Conservation (phyloP, 2,113 vertebrate species). For the Muscicapa adusta region DNA sequence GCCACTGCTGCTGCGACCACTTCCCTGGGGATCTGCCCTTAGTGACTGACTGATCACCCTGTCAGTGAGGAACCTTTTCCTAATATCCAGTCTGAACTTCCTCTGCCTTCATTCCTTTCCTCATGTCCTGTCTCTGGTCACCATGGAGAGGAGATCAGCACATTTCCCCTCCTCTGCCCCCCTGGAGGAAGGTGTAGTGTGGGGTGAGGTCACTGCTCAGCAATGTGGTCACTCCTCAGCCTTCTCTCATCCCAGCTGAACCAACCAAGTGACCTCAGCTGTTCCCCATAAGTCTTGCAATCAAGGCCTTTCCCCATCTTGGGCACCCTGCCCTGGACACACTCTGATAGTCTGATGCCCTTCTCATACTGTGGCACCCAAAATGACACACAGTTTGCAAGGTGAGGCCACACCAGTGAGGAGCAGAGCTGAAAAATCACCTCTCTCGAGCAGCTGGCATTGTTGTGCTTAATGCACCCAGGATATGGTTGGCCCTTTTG, state of each 20-base stretch:
- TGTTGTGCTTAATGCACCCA: not conserved
- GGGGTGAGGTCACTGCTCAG: not conserved
- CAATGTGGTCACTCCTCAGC: no score
- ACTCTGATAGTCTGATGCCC: not conserved
- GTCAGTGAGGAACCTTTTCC: not conserved
- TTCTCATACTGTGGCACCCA: not conserved
- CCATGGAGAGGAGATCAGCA: not conserved
- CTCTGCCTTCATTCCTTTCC: not conserved
- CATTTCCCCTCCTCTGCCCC: rapidly evolving
- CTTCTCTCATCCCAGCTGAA: not conserved
- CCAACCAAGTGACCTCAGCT: not conserved
- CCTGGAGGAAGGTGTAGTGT: not conserved
- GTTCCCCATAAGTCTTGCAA: not conserved
- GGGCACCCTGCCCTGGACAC: not conserved
- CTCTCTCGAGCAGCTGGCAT: not conserved
- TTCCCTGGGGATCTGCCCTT: not conserved
- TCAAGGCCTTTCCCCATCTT: not conserved
- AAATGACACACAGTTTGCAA: not conserved
- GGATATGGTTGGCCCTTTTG: not conserved
- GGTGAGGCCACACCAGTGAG: not conserved
- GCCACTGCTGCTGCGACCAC: not conserved
- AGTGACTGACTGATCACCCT: not conserved
- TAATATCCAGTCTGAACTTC: not conserved
- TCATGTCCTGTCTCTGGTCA: rapidly evolving
- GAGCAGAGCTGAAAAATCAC: not conserved